Evolutionary conservation across 2,113 vertebrate species (phyloP).

Genomic region (Heterotis niloticus): DNA sequence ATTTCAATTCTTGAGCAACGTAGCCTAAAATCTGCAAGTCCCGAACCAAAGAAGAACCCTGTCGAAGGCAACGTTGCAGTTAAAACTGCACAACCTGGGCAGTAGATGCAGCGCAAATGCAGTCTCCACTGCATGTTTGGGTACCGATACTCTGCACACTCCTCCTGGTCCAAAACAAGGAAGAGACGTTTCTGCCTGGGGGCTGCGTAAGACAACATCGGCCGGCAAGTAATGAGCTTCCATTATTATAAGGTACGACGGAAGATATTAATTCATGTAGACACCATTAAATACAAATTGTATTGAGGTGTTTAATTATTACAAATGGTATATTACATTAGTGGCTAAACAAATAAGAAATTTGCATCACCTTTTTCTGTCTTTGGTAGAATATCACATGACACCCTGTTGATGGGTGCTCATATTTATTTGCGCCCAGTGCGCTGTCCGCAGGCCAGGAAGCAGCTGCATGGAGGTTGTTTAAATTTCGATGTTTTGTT

Average conservation of each 20-base stretch:
- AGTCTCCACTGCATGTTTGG: background rate
- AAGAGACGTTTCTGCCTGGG: too few relatives aligned
- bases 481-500: slow-evolving; percentile 9
- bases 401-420: slow-evolving; percentile 15
- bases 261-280: slow-evolving; percentile 34
- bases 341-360: background rate
- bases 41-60: too few relatives aligned
- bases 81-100: too few relatives aligned
- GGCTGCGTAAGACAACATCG: too few relatives aligned
- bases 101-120: background rate
- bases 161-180: too few relatives aligned
- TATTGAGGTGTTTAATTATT: slow-evolving; percentile 22
- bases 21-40: too few relatives aligned
- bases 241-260: background rate
- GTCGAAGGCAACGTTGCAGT: too few relatives aligned
- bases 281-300: slow-evolving; percentile 29
- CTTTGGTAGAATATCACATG: slow-evolving; percentile 25
- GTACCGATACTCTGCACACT: background rate
- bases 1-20: too few relatives aligned
- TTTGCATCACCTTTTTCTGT: background rate
- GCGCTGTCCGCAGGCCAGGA: background rate
- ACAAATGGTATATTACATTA: background rate
- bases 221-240: background rate
- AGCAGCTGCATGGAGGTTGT: background rate
- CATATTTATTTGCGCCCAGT: slow-evolving; percentile 29